Conservation (phyloP, 2,888 invertebrate species). For the Diplolepis rosae region DNA sequence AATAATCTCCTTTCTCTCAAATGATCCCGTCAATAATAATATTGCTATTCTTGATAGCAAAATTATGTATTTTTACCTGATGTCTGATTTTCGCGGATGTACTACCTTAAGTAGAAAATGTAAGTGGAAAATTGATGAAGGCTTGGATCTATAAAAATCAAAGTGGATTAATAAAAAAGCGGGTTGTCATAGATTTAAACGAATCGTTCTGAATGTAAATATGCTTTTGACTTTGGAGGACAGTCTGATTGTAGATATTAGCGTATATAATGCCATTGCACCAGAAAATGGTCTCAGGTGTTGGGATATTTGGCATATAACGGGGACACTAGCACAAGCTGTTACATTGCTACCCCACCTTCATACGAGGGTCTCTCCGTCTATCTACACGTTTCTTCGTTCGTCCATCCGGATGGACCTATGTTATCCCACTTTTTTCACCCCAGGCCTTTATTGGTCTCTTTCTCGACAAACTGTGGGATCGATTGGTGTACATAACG, state of each 20-base stretch:
- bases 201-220: conserved; percentile 58
- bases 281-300: conserved; percentile 57
- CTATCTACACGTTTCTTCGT: conserved; percentile 52
- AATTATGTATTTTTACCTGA: too few relatives aligned
- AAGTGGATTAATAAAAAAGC: neutral
- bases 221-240: conserved; percentile 58
- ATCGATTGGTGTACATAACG: conserved; percentile 60
- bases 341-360: conserved; percentile 62
- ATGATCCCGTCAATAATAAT: too few relatives aligned
- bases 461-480: conserved; percentile 47
- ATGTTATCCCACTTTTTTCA: conserved; percentile 63
- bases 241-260: conserved; percentile 57
- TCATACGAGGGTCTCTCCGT: conserved; percentile 55
- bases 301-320: conserved; percentile 59
- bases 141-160: neutral
- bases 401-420: conserved; percentile 55
- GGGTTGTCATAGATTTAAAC: conserved; percentile 47
- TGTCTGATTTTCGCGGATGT: too few relatives aligned
- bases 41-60: too few relatives aligned
- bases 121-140: neutral
- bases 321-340: conserved; percentile 62
- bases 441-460: conserved; percentile 51
- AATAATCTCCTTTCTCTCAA: too few relatives aligned
- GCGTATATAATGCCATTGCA: conserved; percentile 55
- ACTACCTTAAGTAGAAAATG: too few relatives aligned